A percentile compares a stretch with the other conserved stretches of the same genome.
Conservation (phyloP, 1,140 invertebrate species). For the Drosophila suzukii region DNA sequence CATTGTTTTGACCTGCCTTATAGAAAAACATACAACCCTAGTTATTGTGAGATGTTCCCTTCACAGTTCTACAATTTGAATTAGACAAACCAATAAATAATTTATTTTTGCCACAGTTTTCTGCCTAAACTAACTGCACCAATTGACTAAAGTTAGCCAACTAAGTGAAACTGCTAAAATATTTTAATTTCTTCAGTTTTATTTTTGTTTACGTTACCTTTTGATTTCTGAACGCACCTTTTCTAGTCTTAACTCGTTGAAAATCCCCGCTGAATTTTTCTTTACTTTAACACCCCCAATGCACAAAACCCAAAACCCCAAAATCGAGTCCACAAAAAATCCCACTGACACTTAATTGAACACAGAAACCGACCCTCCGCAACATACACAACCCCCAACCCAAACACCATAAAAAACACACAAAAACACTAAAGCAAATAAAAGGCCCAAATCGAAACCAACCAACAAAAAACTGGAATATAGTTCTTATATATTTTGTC, state of each 20-base stretch:
- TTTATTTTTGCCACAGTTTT: slow-evolving; percentile 24
- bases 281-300: slow-evolving; percentile 55
- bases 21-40: slow-evolving; percentile 57
- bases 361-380: slow-evolving; percentile 35
- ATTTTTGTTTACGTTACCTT: slow-evolving; percentile 35
- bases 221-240: slow-evolving; percentile 38
- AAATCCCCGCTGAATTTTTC: slow-evolving; percentile 40
- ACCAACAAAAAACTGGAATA: slow-evolving; percentile 56
- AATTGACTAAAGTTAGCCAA: slow-evolving; percentile 21
- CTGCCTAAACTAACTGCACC: slow-evolving; percentile 64
- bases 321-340: slow-evolving; percentile 60
- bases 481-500: slow-evolving; percentile 67
- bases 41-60: slow-evolving; percentile 84
- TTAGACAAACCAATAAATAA: slow-evolving; percentile 30
- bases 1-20: slow-evolving; percentile 37
- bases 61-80: slow-evolving; percentile 84
- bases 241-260: slow-evolving; percentile 38
- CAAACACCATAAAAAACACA: slow-evolving; percentile 43
- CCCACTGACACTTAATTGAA: slow-evolving; percentile 63
- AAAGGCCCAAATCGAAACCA: slow-evolving; percentile 43
- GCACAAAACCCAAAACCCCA: slow-evolving; percentile 54
- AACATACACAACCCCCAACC: slow-evolving; percentile 39
- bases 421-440: slow-evolving; percentile 45
- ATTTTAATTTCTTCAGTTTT: slow-evolving; percentile 23
- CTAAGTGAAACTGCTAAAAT: slow-evolving; percentile 31